phyloP scores from a whole-genome alignment of 2,888 invertebrate species.

The Uloborus plumipes region DNA sequence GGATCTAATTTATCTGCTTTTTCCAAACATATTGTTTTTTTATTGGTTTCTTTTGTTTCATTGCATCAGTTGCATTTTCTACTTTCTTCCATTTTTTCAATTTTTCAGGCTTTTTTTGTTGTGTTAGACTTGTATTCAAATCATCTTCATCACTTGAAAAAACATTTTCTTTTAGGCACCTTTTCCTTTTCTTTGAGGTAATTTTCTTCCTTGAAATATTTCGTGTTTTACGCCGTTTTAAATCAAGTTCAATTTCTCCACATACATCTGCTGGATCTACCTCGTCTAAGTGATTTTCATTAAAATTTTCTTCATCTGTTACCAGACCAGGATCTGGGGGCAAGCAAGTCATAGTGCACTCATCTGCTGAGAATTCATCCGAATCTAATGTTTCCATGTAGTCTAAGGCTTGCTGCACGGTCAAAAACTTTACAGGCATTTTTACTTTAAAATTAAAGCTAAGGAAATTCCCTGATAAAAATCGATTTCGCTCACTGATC shows the following conservation, averaged over 20 bases:
- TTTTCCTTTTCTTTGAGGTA: too few relatives aligned
- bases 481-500: too few relatives aligned
- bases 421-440: too few relatives aligned
- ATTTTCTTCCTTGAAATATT: too few relatives aligned
- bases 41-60: too few relatives aligned
- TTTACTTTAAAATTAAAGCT: too few relatives aligned
- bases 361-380: conserved; percentile 6
- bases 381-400: not conserved
- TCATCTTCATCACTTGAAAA: conserved; percentile 4
- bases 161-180: not conserved
- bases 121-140: not conserved
- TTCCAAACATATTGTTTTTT: too few relatives aligned
- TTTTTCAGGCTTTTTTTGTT: not conserved
- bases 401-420: not conserved
- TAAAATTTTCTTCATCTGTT: conserved; percentile 21
- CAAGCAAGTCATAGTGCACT: conserved; percentile 11
- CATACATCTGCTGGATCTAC: not conserved
- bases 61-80: too few relatives aligned
- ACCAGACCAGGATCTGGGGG: conserved; percentile 20
- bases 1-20: not conserved
- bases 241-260: conserved; percentile 6
- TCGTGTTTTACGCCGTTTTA: not conserved
- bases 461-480: too few relatives aligned
- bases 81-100: not conserved
- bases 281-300: not conserved